Evolutionary conservation across 2,888 invertebrate species (phyloP).

Genomic region (Mycalesis mineus): DNA sequence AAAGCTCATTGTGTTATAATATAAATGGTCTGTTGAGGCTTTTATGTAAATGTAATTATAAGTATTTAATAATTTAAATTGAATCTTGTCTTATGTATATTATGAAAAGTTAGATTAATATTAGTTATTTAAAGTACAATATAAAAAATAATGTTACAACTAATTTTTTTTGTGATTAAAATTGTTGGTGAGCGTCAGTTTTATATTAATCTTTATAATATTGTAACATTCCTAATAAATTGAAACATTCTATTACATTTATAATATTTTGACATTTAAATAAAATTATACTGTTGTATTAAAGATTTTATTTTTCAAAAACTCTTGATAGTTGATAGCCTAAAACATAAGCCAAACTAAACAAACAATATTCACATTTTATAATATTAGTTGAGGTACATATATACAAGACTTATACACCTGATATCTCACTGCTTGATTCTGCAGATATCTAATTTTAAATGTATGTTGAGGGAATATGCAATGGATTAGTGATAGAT

Average conservation of each 20-base stretch:
- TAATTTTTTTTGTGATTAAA: neutral
- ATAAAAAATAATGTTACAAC: too few relatives aligned
- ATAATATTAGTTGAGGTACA: too few relatives aligned
- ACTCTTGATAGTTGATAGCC: too few relatives aligned
- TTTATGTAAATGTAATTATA: neutral
- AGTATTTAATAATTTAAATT: neutral
- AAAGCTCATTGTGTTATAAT: too few relatives aligned
- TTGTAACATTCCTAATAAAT: slow-evolving; percentile 20
- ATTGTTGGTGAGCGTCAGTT: neutral
- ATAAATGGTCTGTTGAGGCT: neutral
- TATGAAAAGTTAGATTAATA: neutral
- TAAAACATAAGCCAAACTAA: too few relatives aligned
- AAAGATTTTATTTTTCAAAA: neutral
- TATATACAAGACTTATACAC: too few relatives aligned
- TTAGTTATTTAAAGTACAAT: slow-evolving; percentile 1
- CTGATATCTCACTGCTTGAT: too few relatives aligned
- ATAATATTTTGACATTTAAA: slow-evolving; percentile 2
- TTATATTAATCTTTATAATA: slow-evolving; percentile 2
- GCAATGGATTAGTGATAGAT: too few relatives aligned
- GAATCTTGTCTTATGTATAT: neutral
- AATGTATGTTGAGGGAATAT: too few relatives aligned
- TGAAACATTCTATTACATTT: slow-evolving; percentile 13
- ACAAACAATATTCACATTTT: too few relatives aligned
- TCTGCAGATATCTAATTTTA: too few relatives aligned
- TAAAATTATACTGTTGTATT: neutral